A percentile compares a stretch with the other conserved stretches of the same genome.
Evolutionary conservation across 2,888 invertebrate genomes (phyloP).

Genomic region (Zonitis immaculata): DNA sequence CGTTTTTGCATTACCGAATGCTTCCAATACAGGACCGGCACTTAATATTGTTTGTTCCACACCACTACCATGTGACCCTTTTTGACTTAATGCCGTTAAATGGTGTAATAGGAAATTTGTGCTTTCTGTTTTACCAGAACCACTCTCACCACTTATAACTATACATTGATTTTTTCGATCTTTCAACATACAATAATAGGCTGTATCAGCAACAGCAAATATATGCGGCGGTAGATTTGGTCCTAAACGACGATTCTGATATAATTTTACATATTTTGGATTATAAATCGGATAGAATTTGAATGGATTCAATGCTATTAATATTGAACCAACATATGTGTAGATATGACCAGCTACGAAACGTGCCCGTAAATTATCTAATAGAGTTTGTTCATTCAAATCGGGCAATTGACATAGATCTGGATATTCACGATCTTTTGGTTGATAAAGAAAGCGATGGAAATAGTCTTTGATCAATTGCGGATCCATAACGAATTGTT

Average conservation of each 20-base stretch:
- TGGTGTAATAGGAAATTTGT: slow-evolving; percentile 94
- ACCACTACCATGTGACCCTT: slow-evolving; percentile 90
- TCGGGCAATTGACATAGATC: slow-evolving; percentile 94
- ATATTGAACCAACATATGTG: slow-evolving; percentile 92
- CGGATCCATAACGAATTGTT: slow-evolving; percentile 83
- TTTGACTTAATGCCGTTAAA: slow-evolving; percentile 90
- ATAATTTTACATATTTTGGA: slow-evolving; percentile 93
- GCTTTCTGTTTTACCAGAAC: slow-evolving; percentile 95
- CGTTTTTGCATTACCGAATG: slow-evolving; percentile 98
- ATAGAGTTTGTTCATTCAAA: slow-evolving; percentile 86
- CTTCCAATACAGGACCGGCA: slow-evolving; percentile 94
- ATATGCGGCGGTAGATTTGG: slow-evolving; percentile 94
- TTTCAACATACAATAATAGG: slow-evolving; percentile 91
- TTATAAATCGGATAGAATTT: slow-evolving; percentile 97
- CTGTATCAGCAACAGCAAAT: slow-evolving; percentile 92
- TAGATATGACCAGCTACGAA: slow-evolving; percentile 92
- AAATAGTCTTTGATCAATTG: slow-evolving; percentile 91
- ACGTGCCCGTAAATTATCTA: slow-evolving; percentile 84
- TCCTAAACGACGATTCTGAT: slow-evolving; percentile 87
- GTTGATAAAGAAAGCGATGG: slow-evolving; percentile 85
- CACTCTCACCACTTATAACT: slow-evolving; percentile 92
- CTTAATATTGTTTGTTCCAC: slow-evolving; percentile 95
- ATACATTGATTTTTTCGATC: slow-evolving; percentile 89
- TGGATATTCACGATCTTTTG: slow-evolving; percentile 89
- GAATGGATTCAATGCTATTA: slow-evolving; percentile 92